phyloP scores from a whole-genome alignment of 2,888 invertebrate genomes.

The Spilarctia lutea region DNA sequence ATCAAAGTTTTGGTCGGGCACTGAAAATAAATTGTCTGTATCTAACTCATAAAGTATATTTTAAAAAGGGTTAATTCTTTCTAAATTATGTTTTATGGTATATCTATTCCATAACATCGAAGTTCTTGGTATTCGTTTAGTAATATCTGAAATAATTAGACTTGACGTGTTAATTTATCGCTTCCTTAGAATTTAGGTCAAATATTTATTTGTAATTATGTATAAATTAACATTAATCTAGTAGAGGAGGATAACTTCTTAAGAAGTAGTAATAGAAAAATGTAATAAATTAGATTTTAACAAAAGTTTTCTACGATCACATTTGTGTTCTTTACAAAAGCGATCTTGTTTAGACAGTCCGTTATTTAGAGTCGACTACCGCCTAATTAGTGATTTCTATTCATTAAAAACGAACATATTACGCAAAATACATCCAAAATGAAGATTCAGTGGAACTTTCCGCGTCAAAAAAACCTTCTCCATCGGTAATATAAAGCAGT shows the following conservation, averaged over 20 bases:
- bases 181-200: not conserved
- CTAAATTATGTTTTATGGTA: too few species aligned
- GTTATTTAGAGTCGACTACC: not conserved
- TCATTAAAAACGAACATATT: not conserved
- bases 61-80: not conserved
- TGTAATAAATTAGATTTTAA: not conserved
- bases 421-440: not conserved
- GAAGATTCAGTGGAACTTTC: not conserved
- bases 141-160: not conserved
- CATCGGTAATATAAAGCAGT: not conserved
- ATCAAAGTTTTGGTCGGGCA: not conserved
- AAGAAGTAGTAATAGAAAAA: not conserved
- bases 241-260: not conserved
- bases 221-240: not conserved
- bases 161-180: not conserved
- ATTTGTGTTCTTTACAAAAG: not conserved
- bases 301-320: not conserved
- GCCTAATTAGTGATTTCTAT: not conserved
- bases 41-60: too few species aligned
- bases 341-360: not conserved
- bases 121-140: not conserved
- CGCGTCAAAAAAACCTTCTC: not conserved
- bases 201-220: not conserved
- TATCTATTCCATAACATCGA: not conserved
- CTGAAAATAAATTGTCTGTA: not conserved